These are phyloP conservation scores for Lutraria lutraria DNA, from an alignment of 2,888 invertebrate genomes.

Conservation along the genomic window DNA sequence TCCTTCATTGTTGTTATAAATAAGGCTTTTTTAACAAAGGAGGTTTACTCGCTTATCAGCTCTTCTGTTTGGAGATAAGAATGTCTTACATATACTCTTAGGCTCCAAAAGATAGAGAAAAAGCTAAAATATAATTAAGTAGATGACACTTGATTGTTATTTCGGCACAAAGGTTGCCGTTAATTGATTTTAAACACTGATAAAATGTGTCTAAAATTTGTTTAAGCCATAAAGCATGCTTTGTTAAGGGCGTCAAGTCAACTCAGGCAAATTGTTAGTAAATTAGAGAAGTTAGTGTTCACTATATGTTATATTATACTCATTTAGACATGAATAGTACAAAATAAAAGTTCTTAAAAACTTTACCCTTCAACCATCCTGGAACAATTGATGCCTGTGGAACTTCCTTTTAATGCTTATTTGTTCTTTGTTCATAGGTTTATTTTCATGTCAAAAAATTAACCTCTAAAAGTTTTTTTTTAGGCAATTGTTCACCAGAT, in stretches of 20 bases:
- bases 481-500: too few species aligned
- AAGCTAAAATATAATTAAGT: conserved; percentile 49
- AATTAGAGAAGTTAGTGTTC: neutral
- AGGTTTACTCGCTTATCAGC: conserved; percentile 24
- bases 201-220: neutral
- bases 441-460: too few species aligned
- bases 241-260: conserved; percentile 1
- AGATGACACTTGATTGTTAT: conserved; percentile 52
- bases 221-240: neutral
- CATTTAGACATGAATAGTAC: neutral
- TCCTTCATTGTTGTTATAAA: conserved; percentile 32
- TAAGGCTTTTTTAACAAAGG: conserved; percentile 22
- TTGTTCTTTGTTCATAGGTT: too few species aligned
- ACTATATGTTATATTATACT: neutral
- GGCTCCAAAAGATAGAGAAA: conserved; percentile 45
- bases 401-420: too few species aligned
- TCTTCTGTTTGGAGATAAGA: conserved; percentile 46
- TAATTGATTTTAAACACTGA: conserved; percentile 39
- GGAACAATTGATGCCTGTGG: too few species aligned
- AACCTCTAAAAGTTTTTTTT: too few species aligned
- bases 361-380: too few species aligned
- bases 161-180: conserved; percentile 26
- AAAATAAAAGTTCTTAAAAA: neutral
- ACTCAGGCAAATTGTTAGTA: neutral
- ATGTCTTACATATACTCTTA: conserved; percentile 40